Evolutionary conservation across 1,140 invertebrate species (phyloP).

Genomic region (Varroa destructor): DNA sequence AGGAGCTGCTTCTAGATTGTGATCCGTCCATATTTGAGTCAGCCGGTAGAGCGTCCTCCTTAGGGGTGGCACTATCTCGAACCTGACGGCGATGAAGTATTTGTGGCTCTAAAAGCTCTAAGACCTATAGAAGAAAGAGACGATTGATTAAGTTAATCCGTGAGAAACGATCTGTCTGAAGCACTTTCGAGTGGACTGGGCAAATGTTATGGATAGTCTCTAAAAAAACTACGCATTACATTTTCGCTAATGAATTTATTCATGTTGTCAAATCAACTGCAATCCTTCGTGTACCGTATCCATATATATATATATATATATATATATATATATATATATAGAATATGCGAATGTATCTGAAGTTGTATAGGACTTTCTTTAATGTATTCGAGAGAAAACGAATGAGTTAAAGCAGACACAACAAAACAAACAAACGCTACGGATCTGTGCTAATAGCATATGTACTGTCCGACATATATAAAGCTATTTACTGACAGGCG

Average conservation of each 20-base stretch:
- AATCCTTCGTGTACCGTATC: not conserved
- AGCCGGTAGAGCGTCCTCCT: not conserved
- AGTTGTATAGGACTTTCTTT: no score
- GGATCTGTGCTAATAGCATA: no score
- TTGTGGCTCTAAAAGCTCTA: constrained; percentile 9
- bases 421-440: no score
- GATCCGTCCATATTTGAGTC: not conserved
- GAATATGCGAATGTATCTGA: no score
- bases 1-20: not conserved
- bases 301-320: not conserved
- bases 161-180: not conserved
- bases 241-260: not conserved
- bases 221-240: not conserved
- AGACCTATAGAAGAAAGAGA: not conserved
- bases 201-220: not conserved
- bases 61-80: not conserved
- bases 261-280: not conserved
- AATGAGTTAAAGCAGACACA: no score
- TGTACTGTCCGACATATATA: no score
- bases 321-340: no score
- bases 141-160: not conserved
- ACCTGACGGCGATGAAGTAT: constrained; percentile 21
- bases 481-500: no score
- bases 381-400: no score
- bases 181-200: not conserved